These are phyloP conservation scores for Cristatella mucedo DNA, from an alignment of 2,888 invertebrate genomes.

Conservation along the genomic window DNA sequence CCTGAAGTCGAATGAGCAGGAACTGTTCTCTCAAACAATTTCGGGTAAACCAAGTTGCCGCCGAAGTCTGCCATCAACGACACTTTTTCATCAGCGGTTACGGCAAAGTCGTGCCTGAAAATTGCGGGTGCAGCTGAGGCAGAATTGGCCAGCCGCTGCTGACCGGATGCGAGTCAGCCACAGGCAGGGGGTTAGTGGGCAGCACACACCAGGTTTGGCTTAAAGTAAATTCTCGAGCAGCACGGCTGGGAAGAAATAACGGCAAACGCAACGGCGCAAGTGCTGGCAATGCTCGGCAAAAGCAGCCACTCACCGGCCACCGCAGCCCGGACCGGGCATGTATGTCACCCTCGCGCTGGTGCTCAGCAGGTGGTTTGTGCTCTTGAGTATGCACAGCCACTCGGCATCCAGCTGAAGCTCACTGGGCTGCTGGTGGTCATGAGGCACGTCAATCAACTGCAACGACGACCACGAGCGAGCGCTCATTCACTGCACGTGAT, in stretches of 20 bases:
- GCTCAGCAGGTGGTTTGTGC: conserved; percentile 72
- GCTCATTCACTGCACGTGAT: no score
- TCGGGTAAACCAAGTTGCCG: conserved; percentile 52
- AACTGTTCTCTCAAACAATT: conserved; percentile 62
- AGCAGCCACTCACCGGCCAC: conserved; percentile 45
- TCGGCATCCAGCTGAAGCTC: conserved; percentile 54
- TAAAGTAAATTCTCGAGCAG: no score
- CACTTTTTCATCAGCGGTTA: conserved; percentile 56
- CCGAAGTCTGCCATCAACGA: conserved; percentile 50
- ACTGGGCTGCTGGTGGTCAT: conserved; percentile 36
- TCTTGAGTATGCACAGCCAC: conserved; percentile 73
- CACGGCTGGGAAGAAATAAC: no score
- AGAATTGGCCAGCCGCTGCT: neutral
- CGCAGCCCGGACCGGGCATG: conserved; percentile 62
- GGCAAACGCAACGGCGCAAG: neutral
- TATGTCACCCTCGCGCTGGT: conserved; percentile 53
- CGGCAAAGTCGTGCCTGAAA: conserved; percentile 55
- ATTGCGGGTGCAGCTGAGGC: neutral
- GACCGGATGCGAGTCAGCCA: neutral
- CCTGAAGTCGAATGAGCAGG: conserved; percentile 42
- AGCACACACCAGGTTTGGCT: no score
- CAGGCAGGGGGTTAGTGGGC: no score
- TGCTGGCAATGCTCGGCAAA: neutral
- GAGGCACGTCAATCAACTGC: conserved; percentile 46
- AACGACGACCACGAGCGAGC: no score